Evolutionary conservation across 2,888 invertebrate species (phyloP).

Genomic region (Clistopyga incitator): DNA sequence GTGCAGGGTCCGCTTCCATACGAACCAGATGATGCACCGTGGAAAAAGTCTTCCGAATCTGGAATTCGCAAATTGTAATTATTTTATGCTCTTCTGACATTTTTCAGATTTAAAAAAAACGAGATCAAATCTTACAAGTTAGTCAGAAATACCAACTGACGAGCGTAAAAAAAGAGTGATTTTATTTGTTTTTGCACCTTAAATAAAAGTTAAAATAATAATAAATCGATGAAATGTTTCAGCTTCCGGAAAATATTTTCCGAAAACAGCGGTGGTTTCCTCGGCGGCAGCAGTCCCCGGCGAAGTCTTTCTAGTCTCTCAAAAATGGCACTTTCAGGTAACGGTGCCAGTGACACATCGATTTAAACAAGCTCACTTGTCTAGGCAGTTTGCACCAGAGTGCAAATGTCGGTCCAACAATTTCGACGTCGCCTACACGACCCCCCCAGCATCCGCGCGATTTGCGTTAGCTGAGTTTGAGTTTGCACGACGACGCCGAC

Average conservation of each 20-base stretch:
- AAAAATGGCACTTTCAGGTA: slow-evolving; percentile 88
- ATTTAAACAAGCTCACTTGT: slow-evolving; percentile 65
- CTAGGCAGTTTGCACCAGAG: neutral
- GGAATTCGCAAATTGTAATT: slow-evolving; percentile 96
- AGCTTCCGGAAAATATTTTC: slow-evolving; percentile 96
- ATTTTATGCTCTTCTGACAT: slow-evolving; percentile 26
- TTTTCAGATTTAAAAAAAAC: slow-evolving; percentile 19
- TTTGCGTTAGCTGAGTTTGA: slow-evolving; percentile 17
- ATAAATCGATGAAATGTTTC: too few species aligned
- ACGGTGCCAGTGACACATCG: slow-evolving; percentile 79
- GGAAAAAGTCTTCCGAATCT: slow-evolving; percentile 93
- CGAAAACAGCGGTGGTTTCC: slow-evolving; percentile 88
- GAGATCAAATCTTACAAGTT: too few species aligned
- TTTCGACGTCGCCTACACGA: slow-evolving; percentile 14
- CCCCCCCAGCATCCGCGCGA: neutral
- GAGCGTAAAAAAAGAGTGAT: too few species aligned
- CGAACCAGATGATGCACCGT: slow-evolving; percentile 98
- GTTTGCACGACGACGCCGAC: neutral
- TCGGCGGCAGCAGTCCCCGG: slow-evolving; percentile 91
- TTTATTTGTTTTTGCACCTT: too few species aligned
- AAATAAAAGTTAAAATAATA: too few species aligned
- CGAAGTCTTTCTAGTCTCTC: slow-evolving; percentile 92
- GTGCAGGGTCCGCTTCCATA: slow-evolving; percentile 98
- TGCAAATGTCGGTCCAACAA: slow-evolving; percentile 30
- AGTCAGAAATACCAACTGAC: too few species aligned